Evolutionary conservation across 2,888 invertebrate species (phyloP).

Genomic region (Cordilura impudica): DNA sequence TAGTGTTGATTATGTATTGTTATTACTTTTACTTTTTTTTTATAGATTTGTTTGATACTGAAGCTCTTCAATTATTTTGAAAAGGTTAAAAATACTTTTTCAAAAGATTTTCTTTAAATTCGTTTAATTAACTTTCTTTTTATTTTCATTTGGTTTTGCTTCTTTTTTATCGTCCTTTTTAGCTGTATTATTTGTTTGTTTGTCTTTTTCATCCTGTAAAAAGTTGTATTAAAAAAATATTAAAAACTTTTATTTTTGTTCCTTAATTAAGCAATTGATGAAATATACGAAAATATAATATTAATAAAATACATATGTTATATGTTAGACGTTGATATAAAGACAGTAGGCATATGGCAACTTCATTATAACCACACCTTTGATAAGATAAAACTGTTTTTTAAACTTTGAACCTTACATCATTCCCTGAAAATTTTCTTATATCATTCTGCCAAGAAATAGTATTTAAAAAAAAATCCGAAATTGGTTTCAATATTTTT

Average conservation of each 20-base stretch:
- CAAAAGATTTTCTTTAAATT: conserved; percentile 23
- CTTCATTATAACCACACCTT: too few relatives aligned
- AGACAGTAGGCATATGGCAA: too few relatives aligned
- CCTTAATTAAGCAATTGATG: background rate
- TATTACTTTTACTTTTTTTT: conserved; percentile 33
- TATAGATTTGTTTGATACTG: conserved; percentile 50
- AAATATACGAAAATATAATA: too few relatives aligned
- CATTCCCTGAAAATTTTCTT: too few relatives aligned
- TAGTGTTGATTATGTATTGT: conserved; percentile 60
- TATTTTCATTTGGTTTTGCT: conserved; percentile 65
- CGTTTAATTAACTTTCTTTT: conserved; percentile 50
- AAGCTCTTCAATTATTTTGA: conserved; percentile 55
- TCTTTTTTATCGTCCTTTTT: conserved; percentile 72
- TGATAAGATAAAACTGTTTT: too few relatives aligned
- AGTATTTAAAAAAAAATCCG: too few relatives aligned
- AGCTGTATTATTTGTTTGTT: conserved; percentile 74
- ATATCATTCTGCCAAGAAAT: too few relatives aligned
- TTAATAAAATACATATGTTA: too few relatives aligned
- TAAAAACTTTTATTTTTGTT: conserved; percentile 22
- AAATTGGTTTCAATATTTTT: too few relatives aligned
- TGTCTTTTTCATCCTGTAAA: conserved; percentile 78
- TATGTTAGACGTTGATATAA: too few relatives aligned
- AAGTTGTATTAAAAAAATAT: conserved; percentile 64
- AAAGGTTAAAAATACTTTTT: conserved; percentile 31
- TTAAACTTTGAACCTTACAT: too few relatives aligned